Conservation (phyloP, 2,888 invertebrate species). For the Scelioninae gen. 1 region DNA sequence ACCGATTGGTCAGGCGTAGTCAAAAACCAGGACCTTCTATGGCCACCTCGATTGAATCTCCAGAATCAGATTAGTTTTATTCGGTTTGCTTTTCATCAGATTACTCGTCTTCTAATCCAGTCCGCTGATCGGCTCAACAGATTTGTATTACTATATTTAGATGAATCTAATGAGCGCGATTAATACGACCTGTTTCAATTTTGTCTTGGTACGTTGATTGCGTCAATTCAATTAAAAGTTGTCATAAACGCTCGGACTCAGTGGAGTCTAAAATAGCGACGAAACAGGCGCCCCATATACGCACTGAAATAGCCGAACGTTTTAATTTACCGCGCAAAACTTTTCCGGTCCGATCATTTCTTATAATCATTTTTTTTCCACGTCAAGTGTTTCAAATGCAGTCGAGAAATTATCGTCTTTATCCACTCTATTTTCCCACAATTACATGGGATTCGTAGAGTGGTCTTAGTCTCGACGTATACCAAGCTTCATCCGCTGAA, state of each 20-base stretch:
- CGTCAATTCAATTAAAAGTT: slow-evolving; percentile 1
- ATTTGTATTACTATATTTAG: slow-evolving; percentile 24
- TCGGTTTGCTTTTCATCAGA: slow-evolving; percentile 45
- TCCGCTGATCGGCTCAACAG: slow-evolving; percentile 23
- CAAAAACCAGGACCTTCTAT: too few relatives aligned
- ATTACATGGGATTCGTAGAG: slow-evolving; percentile 23
- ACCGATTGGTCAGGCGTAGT: too few relatives aligned
- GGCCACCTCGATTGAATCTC: too few relatives aligned
- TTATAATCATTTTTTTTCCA: slow-evolving; percentile 3
- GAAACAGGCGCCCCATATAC: not conserved
- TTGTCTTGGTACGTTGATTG: not conserved
- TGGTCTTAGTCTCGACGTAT: slow-evolving; percentile 8
- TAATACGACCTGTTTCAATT: slow-evolving; percentile 1
- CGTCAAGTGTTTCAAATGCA: not conserved
- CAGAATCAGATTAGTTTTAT: slow-evolving; percentile 34
- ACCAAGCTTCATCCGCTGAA: slow-evolving; percentile 34
- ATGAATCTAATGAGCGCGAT: slow-evolving; percentile 24
- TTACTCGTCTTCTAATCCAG: slow-evolving; percentile 34
- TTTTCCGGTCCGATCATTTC: not conserved
- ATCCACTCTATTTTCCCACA: slow-evolving; percentile 29
- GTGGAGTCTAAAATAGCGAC: not conserved
- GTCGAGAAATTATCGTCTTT: slow-evolving; percentile 28
- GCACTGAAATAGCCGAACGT: not conserved
- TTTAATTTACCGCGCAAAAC: not conserved
- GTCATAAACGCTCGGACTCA: not conserved